Evolutionary conservation across 2,113 vertebrate genomes (phyloP), one percentile per base, ranked within the genome.

Genomic region (Anarrhichthys ocellatus): DNA sequence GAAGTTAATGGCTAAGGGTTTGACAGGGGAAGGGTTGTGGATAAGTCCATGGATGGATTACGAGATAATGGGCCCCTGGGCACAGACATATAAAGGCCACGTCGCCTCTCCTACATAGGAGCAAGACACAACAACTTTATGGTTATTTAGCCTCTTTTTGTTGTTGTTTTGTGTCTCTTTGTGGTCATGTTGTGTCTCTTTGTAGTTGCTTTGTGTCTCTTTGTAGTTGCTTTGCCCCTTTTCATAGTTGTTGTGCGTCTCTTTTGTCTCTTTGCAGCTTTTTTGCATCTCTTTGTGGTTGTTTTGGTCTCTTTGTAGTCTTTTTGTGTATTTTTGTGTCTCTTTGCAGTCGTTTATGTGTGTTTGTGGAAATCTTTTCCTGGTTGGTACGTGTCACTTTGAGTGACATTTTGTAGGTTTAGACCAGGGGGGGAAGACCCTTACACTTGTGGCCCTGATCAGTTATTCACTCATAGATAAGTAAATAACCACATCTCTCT

Each of bases 1-100:
- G 29, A 22, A 66, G 32, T 56, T n/a, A 65, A 78, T 24, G 46
- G 50, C 61, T 80, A 74, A 84, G 71, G 58, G 18, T 81, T 76
- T 68, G 85, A 83, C 68, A 73, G 68, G 6, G 46, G 61, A 38
- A 71, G 32, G 5, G 6, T 44, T 66, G 72, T 34, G 18, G 59
- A 44, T 34, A n/a, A 34, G 29, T 65, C 17, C 54, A 58, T 27
- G 24, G 9, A 24, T 24, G n/a, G 54, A 15, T 27, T 2, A 58
- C 6, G 24, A 27, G 54, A 27, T 10, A 56, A 27, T 27, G 10
- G 10, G 54, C 54, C 54, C n/a, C 54, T 27, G 50, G 50, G 52
- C 22, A 10, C 20, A 54, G 50, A 54, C 22, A 24, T 6, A 11
- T 6, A 11, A 54, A 54, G 22, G 22, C 52, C 52, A 22, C 22